Base-by-base conservation (phyloP, 1,140 invertebrate species). In the Microplitis mediator region DNA sequence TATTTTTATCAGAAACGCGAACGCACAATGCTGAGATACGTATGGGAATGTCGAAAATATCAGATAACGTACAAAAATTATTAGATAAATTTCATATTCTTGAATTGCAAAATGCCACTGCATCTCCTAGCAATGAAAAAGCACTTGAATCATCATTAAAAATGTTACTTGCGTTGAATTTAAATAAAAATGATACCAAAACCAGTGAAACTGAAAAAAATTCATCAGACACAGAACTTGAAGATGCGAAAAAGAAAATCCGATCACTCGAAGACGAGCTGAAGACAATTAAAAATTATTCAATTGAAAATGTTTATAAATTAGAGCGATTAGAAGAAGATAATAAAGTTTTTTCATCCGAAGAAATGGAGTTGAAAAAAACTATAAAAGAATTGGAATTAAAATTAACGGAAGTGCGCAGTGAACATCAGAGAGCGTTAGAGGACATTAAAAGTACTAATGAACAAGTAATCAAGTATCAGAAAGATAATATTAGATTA, bases 1-100 rank as follows among this genome's bases (percentile, higher is more conserved):
- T 88, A 51, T 82, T 87, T 65, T 74, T 88, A 45, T 82, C 86
- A 4, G 87, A 88, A 79, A 81, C 80, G 32, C 77, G 87, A 75
- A 87, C 84, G 23, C 83, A 86, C 34, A 86, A 86, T 71, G 71
- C 86, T 9, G 87, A 88, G 77, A 80, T 88, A 31, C 76, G 87
- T 75, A 88, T 88, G 83, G 84, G 83, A 39, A 81, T 88, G 73
- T 79, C 83, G 2, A 86, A 85, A 72, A 79, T 88, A 69, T 76
- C 82, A 11, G 87, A 88, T 62, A 87, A 87, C 77, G 79, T 88
- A n/a, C 85, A 88, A 72, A 84, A 84, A 73, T 71, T 88, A 45
- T 74, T 87, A 8, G 83, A 83, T 56, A 88, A 87, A 80, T 84
- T 85, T 71, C 84, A 85, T 74, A 70, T 64, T 64, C 73, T 85